Conservation (phyloP, 2,113 vertebrate species). For the Sialia sialis region DNA sequence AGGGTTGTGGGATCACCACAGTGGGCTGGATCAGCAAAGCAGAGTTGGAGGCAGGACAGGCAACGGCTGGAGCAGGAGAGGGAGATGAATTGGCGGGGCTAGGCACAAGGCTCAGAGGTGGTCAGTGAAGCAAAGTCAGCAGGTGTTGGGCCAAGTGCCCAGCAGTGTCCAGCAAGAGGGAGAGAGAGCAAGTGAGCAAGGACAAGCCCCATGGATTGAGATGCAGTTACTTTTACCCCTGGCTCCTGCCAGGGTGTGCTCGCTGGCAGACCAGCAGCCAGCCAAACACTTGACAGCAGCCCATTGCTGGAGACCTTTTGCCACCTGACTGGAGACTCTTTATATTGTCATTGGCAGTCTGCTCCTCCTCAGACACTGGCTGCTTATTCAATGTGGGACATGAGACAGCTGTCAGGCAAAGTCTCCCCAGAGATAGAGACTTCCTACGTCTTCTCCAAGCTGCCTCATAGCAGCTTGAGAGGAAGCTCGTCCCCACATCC, state of each 20-base stretch:
- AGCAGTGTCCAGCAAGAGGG: background rate
- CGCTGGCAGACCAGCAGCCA: background rate
- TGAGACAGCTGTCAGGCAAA: background rate
- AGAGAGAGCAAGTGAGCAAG: background rate
- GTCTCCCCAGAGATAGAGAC: too few species aligned
- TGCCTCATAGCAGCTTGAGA: too few species aligned
- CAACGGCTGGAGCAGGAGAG: fast-evolving
- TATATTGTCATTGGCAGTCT: too few species aligned
- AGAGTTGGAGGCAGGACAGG: background rate
- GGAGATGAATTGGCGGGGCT: background rate
- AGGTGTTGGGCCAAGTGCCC: background rate
- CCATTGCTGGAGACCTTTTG: background rate
- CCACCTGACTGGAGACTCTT: fast-evolving
- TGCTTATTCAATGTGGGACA: background rate
- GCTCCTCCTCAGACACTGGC: background rate
- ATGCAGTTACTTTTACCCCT: background rate
- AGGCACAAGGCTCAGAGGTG: too few species aligned
- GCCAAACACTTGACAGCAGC: fast-evolving
- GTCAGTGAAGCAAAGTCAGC: background rate
- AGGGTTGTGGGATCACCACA: fast-evolving
- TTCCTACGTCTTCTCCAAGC: background rate
- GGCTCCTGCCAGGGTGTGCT: background rate
- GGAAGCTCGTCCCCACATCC: too few species aligned
- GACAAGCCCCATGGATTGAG: fast-evolving
- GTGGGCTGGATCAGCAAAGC: fast-evolving